A percentile compares a stretch with the other conserved stretches of the same genome.
These are phyloP conservation scores for Stenurella melanura DNA, from an alignment of 2,888 invertebrate genomes.

Conservation along the genomic window DNA sequence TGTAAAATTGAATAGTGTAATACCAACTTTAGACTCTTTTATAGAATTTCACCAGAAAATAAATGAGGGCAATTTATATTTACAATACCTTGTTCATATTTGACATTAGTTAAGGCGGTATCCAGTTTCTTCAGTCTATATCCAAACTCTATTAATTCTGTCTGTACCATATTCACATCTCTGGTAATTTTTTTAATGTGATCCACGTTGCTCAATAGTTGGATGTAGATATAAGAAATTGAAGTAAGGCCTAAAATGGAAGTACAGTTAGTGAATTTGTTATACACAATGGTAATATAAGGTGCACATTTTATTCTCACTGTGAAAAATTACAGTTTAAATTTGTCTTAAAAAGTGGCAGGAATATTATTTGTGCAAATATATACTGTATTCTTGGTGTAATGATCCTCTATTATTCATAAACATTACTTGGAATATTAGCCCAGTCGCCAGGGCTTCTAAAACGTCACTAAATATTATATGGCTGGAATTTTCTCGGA, in stretches of 20 bases:
- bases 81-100: slow-evolving; percentile 46
- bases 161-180: slow-evolving; percentile 22
- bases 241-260: slow-evolving; percentile 37
- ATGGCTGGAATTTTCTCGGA: too few relatives aligned
- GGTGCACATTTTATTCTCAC: too few relatives aligned
- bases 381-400: too few relatives aligned
- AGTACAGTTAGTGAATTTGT: neutral
- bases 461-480: too few relatives aligned
- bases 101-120: slow-evolving; percentile 40
- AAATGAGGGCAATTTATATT: neutral
- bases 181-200: slow-evolving; percentile 36
- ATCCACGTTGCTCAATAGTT: slow-evolving; percentile 42
- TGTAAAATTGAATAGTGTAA: too few relatives aligned
- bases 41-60: neutral
- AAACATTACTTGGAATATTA: too few relatives aligned
- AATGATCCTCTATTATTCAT: too few relatives aligned
- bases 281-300: too few relatives aligned
- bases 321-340: too few relatives aligned
- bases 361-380: too few relatives aligned
- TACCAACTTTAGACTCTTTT: neutral
- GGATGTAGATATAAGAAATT: slow-evolving; percentile 46
- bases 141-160: slow-evolving; percentile 28
- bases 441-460: too few relatives aligned
- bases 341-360: too few relatives aligned
- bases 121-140: slow-evolving; percentile 40